Percentiles rank a stretch among this genome's conserved stretches.
Evolutionary conservation across 2,888 invertebrate species (phyloP).

Genomic region (Lasius platythorax): DNA sequence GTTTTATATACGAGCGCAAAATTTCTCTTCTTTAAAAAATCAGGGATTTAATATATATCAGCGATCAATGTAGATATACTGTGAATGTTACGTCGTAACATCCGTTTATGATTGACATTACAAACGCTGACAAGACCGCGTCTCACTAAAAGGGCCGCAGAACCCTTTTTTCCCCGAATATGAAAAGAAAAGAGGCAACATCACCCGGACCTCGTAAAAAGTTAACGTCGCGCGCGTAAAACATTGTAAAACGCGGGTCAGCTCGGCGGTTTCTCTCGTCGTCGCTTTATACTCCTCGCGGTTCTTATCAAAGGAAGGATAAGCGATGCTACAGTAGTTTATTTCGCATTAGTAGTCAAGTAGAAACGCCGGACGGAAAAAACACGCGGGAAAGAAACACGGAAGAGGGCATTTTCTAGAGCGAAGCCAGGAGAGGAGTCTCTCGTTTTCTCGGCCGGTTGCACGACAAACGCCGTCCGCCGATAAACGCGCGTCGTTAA

Average conservation of each 20-base stretch:
- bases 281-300: slow-evolving; percentile 47
- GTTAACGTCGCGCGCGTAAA: slow-evolving; percentile 31
- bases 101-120: slow-evolving; percentile 12
- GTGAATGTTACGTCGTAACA: not conserved
- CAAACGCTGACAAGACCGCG: slow-evolving; percentile 17
- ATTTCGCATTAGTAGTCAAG: slow-evolving; percentile 48
- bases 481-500: slow-evolving; percentile 69
- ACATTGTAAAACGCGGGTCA: slow-evolving; percentile 24
- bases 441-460: slow-evolving; percentile 17
- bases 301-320: slow-evolving; percentile 37
- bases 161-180: slow-evolving; percentile 3
- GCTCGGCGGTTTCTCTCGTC: slow-evolving; percentile 10
- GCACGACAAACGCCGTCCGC: slow-evolving; percentile 28
- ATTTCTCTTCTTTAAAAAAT: not conserved
- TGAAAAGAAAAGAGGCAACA: slow-evolving; percentile 25
- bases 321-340: slow-evolving; percentile 43
- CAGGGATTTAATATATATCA: not conserved
- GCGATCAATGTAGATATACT: not conserved
- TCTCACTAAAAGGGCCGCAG: not conserved
- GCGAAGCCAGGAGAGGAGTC: slow-evolving; percentile 10
- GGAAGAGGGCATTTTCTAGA: slow-evolving; percentile 32
- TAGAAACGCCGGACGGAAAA: slow-evolving; percentile 16
- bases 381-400: slow-evolving; percentile 13
- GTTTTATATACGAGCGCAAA: not conserved
- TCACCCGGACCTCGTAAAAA: slow-evolving; percentile 32